These are phyloP conservation scores for Mormyrus hasselquistii DNA, from an alignment of 2,797 vertebrate genomes.

Conservation along the genomic window DNA sequence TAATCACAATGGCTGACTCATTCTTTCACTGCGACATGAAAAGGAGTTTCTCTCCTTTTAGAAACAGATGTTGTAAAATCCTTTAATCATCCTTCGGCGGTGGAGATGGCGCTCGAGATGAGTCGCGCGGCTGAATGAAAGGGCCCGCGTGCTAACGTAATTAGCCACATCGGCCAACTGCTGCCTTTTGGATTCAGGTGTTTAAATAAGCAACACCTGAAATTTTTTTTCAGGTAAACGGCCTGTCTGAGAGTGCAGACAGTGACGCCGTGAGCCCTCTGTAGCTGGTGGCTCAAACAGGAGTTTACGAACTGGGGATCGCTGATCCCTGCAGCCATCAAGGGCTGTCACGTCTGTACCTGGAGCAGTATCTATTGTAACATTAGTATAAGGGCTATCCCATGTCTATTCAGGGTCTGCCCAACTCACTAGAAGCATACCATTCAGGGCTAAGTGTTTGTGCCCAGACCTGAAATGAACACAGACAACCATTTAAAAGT, in stretches of 20 bases:
- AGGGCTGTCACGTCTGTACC: neutral
- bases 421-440: neutral
- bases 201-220: neutral
- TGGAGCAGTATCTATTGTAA: neutral
- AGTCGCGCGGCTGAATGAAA: neutral
- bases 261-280: neutral
- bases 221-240: neutral
- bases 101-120: neutral
- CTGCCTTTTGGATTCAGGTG: neutral
- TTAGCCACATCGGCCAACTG: neutral
- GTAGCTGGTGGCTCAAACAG: neutral
- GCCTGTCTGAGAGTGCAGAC: neutral
- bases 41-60: neutral
- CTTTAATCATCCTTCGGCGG: neutral
- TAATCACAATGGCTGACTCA: slow-evolving; percentile 8
- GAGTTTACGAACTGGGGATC: neutral
- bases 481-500: neutral
- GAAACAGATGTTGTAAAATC: neutral
- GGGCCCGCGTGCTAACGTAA: neutral
- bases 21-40: neutral
- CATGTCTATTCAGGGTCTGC: neutral
- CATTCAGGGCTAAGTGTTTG: neutral
- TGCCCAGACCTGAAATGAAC: neutral
- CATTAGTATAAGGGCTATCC: neutral
- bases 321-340: neutral